Base-by-base conservation (phyloP, 2,113 vertebrate genomes). In the Chloropsis cyanopogon region DNA sequence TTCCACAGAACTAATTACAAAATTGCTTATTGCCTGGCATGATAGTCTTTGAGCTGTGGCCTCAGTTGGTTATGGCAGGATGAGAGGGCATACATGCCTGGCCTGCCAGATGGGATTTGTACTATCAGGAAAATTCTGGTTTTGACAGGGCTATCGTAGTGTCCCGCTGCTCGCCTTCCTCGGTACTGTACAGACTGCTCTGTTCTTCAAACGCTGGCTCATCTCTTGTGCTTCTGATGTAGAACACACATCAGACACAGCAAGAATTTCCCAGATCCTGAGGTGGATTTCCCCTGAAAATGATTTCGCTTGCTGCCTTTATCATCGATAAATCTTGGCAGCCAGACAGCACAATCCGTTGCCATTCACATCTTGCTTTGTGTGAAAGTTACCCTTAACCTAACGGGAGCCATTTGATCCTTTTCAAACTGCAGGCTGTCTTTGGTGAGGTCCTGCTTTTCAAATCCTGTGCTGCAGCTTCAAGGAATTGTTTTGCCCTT, bases 111-210 rank as follows among this genome's bases (percentile, higher is more conserved):
- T 88, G 86, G 75, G 86, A 96, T 96, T 95, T 94, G 77, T 80
- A 94, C 88, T 78, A 95, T 78, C 91, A 94, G 80, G 92, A 91
- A 94, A 72, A 94, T 85, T 94, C 73, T 93, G 68, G 72, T 82
- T 97, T 95, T 94, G 91, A 95, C 93, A 93, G 82, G 81, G 33
- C 57, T 94, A 24, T 82, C 39, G 0, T 52, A 46, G 64, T 37
- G 54, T 82, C 86, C 95, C 0, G 12, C 94, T 88, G 92, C 77
- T 96, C 2, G 1, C 53, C 70, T 85, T 64, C 47, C 57, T 77
- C 9, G 1, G 22, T 53, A 25, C 88, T 71, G 57, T 65, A 25
- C 8, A 3, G 49, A 28, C 44, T 46, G 31, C 68, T 82, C 63
- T 68, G 7, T 80, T 49, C 79, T 92, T 89, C 63, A 94, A 89